Evolutionary conservation across 2,888 invertebrate genomes (phyloP), one percentile per base, ranked within the genome.

Genomic region (Drosophila limbata): DNA sequence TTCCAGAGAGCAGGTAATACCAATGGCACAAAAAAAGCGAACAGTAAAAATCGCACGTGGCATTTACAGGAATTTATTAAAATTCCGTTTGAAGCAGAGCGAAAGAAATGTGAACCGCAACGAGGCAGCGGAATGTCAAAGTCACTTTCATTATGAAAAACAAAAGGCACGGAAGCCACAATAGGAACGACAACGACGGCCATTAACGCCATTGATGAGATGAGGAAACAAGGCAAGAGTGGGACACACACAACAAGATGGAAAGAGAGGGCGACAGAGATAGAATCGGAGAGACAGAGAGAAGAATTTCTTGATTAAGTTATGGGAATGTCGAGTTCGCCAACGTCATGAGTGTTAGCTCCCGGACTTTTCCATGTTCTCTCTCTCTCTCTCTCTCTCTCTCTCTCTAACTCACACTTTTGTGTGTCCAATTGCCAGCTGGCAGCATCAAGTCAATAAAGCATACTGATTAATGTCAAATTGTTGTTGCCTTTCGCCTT

Each of bases 281-380:
- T 19, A 37, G 42, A 45, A 37, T 25, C 48, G 51, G 35, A 21
- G 45, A 10, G 39, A 8, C 53, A 11, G 35, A 11, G 39, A 10
- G 37, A 81, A 72, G 89, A 88, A 88, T 84, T 88, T 84, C 84
- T 86, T 88, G 87, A 84, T 84, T 84, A 84, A 84, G 89, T 86
- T 79, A 79, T 86, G 66, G 73, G 81, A 88, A 84, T 84, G 84
- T 69, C 44, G 62, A 59, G 56, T 69, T 55, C 52, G 48, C 35
- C 76, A 63, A 64, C 56, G 62, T 62, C 66, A 68, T 69, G 72
- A 78, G 66, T 64, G 61, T 53, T 42, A 52, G 50, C 50, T 66
- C 45, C 33, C 33, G 55, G 9, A 37, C 31, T 11, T 47, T 9
- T 4, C 40, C 1, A 10, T 1, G 31, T 25, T 10, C 31, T 47